These are phyloP conservation scores for Philotrypesis tridentata DNA, from an alignment of 1,140 invertebrate genomes.

Conservation along the genomic window DNA sequence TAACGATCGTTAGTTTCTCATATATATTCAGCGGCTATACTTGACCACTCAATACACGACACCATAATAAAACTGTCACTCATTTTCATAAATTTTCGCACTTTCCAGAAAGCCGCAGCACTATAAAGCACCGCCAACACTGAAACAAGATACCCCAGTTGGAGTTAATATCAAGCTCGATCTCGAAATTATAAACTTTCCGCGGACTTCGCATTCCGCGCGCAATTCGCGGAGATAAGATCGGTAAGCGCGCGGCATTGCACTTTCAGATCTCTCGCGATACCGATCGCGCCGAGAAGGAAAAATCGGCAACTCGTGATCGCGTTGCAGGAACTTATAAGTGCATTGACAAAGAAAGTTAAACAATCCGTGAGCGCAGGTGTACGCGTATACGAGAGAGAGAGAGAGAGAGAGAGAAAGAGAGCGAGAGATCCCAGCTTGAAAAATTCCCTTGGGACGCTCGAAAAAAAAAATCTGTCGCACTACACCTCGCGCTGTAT, in stretches of 20 bases:
- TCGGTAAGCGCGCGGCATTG: not conserved
- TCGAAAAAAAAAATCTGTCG: too few species aligned
- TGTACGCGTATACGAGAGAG: too few species aligned
- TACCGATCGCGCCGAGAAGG: constrained; percentile 7
- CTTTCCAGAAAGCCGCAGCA: not conserved
- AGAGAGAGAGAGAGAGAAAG: too few species aligned
- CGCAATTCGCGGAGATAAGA: constrained; percentile 18
- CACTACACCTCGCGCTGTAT: not conserved
- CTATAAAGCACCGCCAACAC: not conserved
- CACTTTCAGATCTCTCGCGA: constrained; percentile 50
- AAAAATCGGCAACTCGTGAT: constrained; percentile 15
- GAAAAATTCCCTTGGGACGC: too few species aligned
- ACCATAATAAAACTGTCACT: not conserved
- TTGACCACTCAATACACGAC: too few species aligned
- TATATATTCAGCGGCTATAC: too few species aligned
- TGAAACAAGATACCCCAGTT: not conserved
- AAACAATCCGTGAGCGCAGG: not conserved
- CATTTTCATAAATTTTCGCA: not conserved
- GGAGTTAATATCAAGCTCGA: not conserved
- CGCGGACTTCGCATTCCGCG: constrained; percentile 9
- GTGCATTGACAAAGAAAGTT: constrained; percentile 9
- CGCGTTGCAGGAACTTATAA: constrained; percentile 6
- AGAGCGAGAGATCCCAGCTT: too few species aligned
- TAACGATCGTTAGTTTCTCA: not conserved
- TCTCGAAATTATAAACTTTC: constrained; percentile 20